Percentiles rank a stretch among this genome's conserved stretches.
Conservation (phyloP, 2,113 vertebrate genomes). For the Lasiurus cinereus region DNA sequence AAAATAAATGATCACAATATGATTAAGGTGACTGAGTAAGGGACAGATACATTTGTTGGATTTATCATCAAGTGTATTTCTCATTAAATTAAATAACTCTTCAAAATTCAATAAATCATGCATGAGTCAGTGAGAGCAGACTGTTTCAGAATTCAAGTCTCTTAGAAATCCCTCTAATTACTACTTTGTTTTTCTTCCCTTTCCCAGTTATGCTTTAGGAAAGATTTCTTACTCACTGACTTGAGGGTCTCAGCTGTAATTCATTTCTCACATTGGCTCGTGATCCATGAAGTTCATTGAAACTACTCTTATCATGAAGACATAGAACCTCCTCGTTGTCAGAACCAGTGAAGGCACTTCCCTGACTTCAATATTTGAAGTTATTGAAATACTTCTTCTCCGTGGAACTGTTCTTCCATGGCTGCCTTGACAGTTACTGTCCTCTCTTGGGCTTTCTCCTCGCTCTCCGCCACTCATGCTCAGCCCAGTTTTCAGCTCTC, state of each 20-base stretch:
- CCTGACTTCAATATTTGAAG: not conserved
- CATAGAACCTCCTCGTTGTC: not conserved
- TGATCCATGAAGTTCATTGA: not conserved
- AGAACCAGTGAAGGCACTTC: not conserved
- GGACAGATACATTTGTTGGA: not conserved
- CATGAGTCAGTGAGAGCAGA: slow-evolving; percentile 5
- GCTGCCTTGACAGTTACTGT: not conserved
- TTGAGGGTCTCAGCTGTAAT: not conserved
- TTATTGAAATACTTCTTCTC: not conserved
- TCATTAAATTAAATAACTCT: not conserved
- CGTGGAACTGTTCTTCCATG: rapidly evolving
- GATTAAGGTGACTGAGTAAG: not conserved
- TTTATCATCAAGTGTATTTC: not conserved
- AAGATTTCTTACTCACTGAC: not conserved
- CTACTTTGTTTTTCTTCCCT: not conserved
- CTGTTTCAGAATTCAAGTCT: slow-evolving; percentile 4
- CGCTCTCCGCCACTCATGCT: not conserved
- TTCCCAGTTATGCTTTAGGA: not conserved
- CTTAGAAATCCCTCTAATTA: not conserved
- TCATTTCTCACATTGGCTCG: not conserved
- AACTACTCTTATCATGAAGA: not conserved
- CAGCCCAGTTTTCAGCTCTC: not conserved
- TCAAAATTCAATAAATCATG: not conserved
- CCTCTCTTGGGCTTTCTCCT: not conserved
- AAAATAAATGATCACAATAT: not conserved